phyloP scores from a whole-genome alignment of 2,113 vertebrate genomes.

The Gulo gulo region DNA sequence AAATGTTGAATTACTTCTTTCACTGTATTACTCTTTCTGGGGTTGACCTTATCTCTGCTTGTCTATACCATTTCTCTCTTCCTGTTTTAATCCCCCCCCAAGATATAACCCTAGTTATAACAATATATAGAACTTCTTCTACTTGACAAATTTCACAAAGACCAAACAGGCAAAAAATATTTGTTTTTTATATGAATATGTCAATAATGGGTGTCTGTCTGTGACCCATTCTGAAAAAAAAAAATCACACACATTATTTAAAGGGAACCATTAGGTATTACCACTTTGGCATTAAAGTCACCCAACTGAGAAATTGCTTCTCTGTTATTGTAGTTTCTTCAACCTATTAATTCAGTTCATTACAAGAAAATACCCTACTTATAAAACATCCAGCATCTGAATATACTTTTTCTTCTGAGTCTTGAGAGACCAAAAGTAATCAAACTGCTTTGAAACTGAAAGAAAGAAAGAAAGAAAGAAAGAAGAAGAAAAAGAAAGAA shows the following conservation, averaged over 20 bases:
- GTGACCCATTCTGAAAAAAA: not conserved
- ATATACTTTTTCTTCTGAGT: not conserved
- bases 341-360: slow-evolving; percentile 15
- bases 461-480: not conserved
- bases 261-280: not conserved
- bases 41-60: not conserved
- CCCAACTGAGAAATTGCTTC: slow-evolving; percentile 14
- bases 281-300: not conserved
- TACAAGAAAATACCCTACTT: not conserved
- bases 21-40: not conserved
- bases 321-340: not conserved
- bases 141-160: not conserved
- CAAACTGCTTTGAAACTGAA: not conserved
- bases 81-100: not conserved
- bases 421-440: slow-evolving; percentile 32
- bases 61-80: not conserved
- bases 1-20: not conserved
- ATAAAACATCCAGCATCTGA: not conserved
- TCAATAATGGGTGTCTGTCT: not conserved
- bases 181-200: not conserved
- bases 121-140: not conserved
- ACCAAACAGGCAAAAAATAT: not conserved
- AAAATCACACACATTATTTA: not conserved
- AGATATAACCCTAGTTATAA: not conserved
- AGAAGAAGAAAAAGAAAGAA: not conserved